Percentiles rank a stretch among this genome's conserved stretches.
Evolutionary conservation across 2,888 invertebrate species (phyloP).

Genomic region (Linnaemya tessellans): DNA sequence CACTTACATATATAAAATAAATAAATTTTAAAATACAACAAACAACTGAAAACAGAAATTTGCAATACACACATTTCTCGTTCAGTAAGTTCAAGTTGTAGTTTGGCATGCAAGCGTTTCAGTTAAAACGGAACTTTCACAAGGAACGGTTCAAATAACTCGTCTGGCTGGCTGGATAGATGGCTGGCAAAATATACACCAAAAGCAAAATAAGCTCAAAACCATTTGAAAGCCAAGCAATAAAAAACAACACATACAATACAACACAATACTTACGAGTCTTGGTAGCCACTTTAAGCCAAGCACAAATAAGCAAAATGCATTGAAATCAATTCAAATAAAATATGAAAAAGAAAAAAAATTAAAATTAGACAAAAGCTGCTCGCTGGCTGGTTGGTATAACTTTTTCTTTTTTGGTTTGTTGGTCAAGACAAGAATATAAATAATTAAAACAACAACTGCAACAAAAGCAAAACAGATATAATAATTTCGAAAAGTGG

Average conservation of each 20-base stretch:
- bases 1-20: constrained; percentile 46
- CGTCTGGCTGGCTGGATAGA: constrained; percentile 67
- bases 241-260: constrained; percentile 3
- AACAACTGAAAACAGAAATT: constrained; percentile 68
- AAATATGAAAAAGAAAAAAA: constrained; percentile 14
- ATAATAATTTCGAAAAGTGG: constrained; percentile 27
- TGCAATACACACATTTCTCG: constrained; percentile 79
- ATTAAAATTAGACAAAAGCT: constrained; percentile 29
- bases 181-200: constrained; percentile 41
- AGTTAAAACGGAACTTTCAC: constrained; percentile 83
- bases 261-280: constrained; percentile 23
- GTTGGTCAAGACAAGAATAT: constrained; percentile 49
- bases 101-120: constrained; percentile 78
- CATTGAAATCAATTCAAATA: constrained; percentile 22
- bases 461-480: constrained; percentile 5
- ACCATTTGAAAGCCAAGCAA: constrained; percentile 26
- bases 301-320: constrained; percentile 27
- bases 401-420: not conserved
- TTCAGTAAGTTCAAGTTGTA: constrained; percentile 81
- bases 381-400: constrained; percentile 7
- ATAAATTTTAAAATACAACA: constrained; percentile 63
- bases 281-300: constrained; percentile 17
- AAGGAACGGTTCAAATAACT: constrained; percentile 79
- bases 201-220: constrained; percentile 26
- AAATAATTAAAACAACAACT: constrained; percentile 43